phyloP scores from a whole-genome alignment of 1,140 invertebrate species.

The Chironomus tepperi region DNA sequence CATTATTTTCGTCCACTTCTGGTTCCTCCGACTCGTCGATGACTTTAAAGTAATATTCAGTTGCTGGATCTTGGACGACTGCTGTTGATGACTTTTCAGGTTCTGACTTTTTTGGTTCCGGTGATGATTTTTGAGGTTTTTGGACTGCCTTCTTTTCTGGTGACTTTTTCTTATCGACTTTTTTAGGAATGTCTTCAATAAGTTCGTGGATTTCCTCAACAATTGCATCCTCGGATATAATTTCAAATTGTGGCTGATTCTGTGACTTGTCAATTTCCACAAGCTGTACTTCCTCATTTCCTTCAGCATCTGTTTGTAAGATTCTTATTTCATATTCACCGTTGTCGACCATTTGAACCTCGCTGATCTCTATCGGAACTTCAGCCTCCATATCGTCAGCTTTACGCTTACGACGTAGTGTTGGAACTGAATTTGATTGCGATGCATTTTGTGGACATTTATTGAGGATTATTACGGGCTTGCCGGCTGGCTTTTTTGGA shows the following conservation, averaged over 20 bases:
- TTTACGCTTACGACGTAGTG: not conserved
- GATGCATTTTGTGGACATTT: not conserved
- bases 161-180: not conserved
- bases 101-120: not conserved
- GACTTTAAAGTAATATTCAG: not conserved
- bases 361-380: not conserved
- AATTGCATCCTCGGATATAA: not conserved
- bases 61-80: not conserved
- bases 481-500: not conserved
- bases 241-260: not conserved
- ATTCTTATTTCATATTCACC: not conserved
- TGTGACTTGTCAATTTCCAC: not conserved
- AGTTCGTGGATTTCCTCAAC: not conserved
- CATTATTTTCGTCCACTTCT: not conserved
- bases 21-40: not conserved
- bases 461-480: not conserved
- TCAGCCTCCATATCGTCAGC: not conserved
- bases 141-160: not conserved
- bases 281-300: not conserved
- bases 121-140: not conserved
- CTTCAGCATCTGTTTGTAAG: not conserved
- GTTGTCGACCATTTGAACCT: not conserved
- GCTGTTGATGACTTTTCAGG: not conserved
- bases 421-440: not conserved
- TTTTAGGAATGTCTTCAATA: no score